Conservation (phyloP, 2,113 vertebrate genomes). For the Odontesthes bonariensis region DNA sequence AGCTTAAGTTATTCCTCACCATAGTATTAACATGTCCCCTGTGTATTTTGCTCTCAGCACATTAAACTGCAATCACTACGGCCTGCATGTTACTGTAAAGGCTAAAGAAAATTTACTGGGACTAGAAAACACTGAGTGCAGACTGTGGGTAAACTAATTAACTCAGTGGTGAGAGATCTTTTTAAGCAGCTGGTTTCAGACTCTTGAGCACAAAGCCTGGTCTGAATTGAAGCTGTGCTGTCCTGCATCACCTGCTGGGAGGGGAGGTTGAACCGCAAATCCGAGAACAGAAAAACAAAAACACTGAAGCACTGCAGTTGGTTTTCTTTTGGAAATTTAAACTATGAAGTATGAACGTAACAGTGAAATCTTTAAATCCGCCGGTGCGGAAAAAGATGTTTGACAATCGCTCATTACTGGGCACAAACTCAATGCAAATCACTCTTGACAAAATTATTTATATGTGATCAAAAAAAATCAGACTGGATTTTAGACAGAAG, state of each 20-base stretch:
- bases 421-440: too few species aligned
- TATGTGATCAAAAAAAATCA: too few species aligned
- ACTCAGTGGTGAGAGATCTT: slow-evolving; percentile 20
- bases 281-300: too few species aligned
- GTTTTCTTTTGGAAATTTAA: too few species aligned
- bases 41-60: slow-evolving; percentile 25
- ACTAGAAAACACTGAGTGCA: not conserved
- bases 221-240: not conserved
- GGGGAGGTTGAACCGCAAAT: not conserved
- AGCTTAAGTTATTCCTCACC: slow-evolving; percentile 15
- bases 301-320: too few species aligned
- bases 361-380: too few species aligned
- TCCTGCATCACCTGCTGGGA: not conserved
- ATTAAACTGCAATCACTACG: slow-evolving; percentile 11
- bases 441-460: too few species aligned
- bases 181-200: slow-evolving; percentile 27
- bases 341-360: too few species aligned
- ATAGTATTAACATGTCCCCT: slow-evolving; percentile 12
- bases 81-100: not conserved
- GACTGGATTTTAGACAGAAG: too few species aligned
- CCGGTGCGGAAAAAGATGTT: too few species aligned
- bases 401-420: too few species aligned
- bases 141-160: slow-evolving; percentile 25
- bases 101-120: slow-evolving; percentile 26
- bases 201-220: not conserved